phyloP scores from a whole-genome alignment of 2,888 invertebrate species.

The Dendrolimus houi region DNA sequence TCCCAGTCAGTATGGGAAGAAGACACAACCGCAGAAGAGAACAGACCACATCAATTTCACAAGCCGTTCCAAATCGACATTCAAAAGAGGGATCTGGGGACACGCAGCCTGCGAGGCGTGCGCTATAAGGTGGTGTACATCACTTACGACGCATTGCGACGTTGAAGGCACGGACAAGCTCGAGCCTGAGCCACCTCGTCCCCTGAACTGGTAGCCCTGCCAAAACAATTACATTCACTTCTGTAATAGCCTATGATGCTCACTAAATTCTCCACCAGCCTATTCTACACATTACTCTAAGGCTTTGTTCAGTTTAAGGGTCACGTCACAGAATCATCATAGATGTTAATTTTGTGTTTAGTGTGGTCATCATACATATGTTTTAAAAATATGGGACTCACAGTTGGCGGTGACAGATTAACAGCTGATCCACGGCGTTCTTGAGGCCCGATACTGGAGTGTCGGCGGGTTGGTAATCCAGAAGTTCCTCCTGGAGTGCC shows the following conservation, averaged over 20 bases:
- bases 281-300: too few species aligned
- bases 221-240: conserved; percentile 57
- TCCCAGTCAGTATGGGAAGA: conserved; percentile 59
- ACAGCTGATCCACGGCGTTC: conserved; percentile 89
- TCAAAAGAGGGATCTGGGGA: conserved; percentile 45
- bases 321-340: too few species aligned
- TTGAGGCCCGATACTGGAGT: conserved; percentile 94
- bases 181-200: conserved; percentile 85
- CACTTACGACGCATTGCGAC: conserved; percentile 82
- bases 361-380: too few species aligned
- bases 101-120: conserved; percentile 47
- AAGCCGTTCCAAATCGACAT: conserved; percentile 60
- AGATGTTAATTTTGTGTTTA: too few species aligned
- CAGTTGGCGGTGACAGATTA: conserved; percentile 92
- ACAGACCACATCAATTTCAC: conserved; percentile 51
- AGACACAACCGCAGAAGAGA: conserved; percentile 52
- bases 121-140: conserved; percentile 32
- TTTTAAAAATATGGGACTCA: conserved; percentile 65
- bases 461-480: conserved; percentile 89
- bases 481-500: conserved; percentile 82
- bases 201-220: conserved; percentile 80
- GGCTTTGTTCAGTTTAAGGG: too few species aligned
- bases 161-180: conserved; percentile 89
- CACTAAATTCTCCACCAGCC: neutral
- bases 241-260: conserved; percentile 6